Evolutionary conservation across 2,888 invertebrate species (phyloP).

Genomic region (Phengaris alcon): DNA sequence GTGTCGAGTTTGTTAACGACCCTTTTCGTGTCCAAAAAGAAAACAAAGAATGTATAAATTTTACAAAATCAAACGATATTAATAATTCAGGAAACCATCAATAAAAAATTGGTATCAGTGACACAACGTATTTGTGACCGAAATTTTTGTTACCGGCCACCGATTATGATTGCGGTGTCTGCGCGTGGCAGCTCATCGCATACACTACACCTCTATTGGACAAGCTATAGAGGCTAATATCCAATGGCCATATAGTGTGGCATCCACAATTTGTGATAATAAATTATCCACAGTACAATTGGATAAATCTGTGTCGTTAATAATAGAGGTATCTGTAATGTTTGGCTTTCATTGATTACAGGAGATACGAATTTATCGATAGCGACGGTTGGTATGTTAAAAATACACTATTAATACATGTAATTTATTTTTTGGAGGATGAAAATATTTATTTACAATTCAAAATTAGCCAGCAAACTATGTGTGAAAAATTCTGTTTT

Average conservation of each 20-base stretch:
- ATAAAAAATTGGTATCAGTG: constrained; percentile 4
- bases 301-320: constrained; percentile 23
- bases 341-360: constrained; percentile 21
- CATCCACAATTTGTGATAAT: constrained; percentile 5
- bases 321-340: constrained; percentile 24
- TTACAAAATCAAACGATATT: neutral
- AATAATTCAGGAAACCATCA: neutral
- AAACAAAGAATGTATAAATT: neutral
- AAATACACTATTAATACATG: too few relatives aligned
- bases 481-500: too few relatives aligned
- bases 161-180: constrained; percentile 5
- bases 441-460: too few relatives aligned
- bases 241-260: neutral
- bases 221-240: neutral
- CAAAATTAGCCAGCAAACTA: too few relatives aligned
- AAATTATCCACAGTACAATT: constrained; percentile 20
- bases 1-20: neutral
- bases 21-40: neutral
- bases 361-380: neutral
- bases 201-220: neutral
- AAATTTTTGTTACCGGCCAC: neutral
- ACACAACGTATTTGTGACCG: neutral
- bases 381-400: neutral
- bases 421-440: too few relatives aligned
- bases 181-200: neutral